A percentile compares a stretch with the other conserved stretches of the same genome.
phyloP scores from a whole-genome alignment of 2,113 vertebrate genomes.

The Formicarius rufipectus region DNA sequence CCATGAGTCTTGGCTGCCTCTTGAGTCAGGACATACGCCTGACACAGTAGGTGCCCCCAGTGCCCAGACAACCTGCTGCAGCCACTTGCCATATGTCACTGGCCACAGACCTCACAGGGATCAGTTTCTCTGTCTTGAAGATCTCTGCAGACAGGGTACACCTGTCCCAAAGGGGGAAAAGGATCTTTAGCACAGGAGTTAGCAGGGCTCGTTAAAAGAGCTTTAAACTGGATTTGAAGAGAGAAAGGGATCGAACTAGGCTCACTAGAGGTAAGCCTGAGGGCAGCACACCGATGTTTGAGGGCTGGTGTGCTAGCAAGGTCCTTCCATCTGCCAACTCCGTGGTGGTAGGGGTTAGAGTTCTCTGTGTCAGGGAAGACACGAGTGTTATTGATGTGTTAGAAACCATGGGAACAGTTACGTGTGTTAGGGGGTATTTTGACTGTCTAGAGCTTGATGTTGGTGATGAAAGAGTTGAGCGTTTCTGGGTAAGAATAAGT shows the following conservation, averaged over 20 bases:
- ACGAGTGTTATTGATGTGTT: not conserved
- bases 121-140: not conserved
- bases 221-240: not conserved
- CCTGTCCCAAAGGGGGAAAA: not conserved
- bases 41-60: rapidly evolving
- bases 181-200: not conserved
- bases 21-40: not conserved
- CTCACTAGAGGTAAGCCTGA: not conserved
- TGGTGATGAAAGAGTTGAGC: not conserved
- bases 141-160: not conserved
- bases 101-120: not conserved
- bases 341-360: not conserved
- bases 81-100: conserved; percentile 15
- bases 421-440: not conserved
- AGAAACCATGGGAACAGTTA: not conserved
- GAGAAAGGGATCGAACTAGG: not conserved
- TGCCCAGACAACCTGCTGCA: not conserved
- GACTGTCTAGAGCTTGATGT: not conserved
- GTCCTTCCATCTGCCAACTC: not conserved
- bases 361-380: not conserved
- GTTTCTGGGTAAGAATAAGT: not conserved
- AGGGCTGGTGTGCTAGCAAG: not conserved
- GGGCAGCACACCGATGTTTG: not conserved
- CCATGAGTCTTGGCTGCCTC: rapidly evolving
- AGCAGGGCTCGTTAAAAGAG: not conserved